Conservation (phyloP, 2,797 vertebrate genomes). For the Typhlichthys eigenmanni region DNA sequence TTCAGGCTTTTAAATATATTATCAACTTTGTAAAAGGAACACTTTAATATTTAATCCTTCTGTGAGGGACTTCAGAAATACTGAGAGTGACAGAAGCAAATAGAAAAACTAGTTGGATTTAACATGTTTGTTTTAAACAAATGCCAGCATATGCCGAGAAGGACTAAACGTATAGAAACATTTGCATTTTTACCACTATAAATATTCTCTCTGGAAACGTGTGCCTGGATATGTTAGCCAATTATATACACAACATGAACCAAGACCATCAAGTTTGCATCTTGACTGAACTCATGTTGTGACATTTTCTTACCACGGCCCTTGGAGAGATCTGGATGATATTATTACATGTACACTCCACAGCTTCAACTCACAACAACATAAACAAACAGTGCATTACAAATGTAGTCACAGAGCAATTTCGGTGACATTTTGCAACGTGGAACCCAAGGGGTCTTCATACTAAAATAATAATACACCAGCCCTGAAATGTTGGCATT, state of each 20-base stretch:
- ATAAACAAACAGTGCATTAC: slow-evolving; percentile 26
- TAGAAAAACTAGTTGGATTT: background rate
- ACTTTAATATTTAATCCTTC: background rate
- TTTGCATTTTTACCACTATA: too few relatives aligned
- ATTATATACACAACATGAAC: slow-evolving; percentile 54
- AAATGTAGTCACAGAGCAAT: slow-evolving; percentile 8
- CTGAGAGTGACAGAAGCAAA: background rate
- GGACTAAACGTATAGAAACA: too few relatives aligned
- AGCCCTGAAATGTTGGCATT: slow-evolving; percentile 24
- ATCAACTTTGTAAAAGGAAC: slow-evolving; percentile 17
- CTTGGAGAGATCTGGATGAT: slow-evolving; percentile 24
- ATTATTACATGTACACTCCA: slow-evolving; percentile 32
- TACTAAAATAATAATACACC: slow-evolving; percentile 19
- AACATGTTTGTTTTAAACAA: too few relatives aligned
- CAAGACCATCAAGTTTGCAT: slow-evolving; percentile 53
- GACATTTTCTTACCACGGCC: slow-evolving; percentile 45
- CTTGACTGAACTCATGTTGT: slow-evolving; percentile 53
- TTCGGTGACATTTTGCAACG: slow-evolving; percentile 24
- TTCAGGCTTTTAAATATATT: slow-evolving; percentile 70
- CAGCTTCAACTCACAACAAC: slow-evolving; percentile 12
- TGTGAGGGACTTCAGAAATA: too few relatives aligned
- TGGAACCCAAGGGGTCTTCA: slow-evolving; percentile 11
- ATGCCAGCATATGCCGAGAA: too few relatives aligned
- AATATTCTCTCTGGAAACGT: too few relatives aligned
- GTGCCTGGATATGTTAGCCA: slow-evolving; percentile 26